Conservation (phyloP, 2,888 invertebrate genomes). For the Hydrotaea diabolus region DNA sequence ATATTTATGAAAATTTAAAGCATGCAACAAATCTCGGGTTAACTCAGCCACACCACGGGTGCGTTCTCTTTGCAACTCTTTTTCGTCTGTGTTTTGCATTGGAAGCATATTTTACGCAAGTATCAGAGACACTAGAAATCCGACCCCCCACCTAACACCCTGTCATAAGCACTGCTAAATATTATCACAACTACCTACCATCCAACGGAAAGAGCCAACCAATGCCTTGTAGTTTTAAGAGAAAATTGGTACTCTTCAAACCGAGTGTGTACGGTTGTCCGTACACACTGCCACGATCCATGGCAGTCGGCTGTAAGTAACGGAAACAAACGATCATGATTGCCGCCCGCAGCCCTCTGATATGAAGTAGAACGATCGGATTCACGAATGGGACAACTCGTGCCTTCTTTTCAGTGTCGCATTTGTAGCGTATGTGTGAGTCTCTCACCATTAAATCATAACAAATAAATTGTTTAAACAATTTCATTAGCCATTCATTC, state of each 20-base stretch:
- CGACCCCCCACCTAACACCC: too few species aligned
- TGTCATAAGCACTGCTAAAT: too few species aligned
- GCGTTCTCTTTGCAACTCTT: background rate
- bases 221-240: background rate
- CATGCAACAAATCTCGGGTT: constrained; percentile 44
- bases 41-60: too few species aligned
- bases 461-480: constrained; percentile 63
- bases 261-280: background rate
- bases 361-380: background rate
- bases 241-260: background rate
- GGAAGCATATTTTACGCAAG: constrained; percentile 3
- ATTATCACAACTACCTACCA: background rate
- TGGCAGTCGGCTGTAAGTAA: background rate
- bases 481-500: constrained; percentile 58
- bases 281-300: background rate
- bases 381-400: background rate
- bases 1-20: constrained; percentile 55
- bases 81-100: background rate
- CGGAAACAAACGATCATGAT: background rate
- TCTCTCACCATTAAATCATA: constrained; percentile 42
- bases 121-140: too few species aligned
- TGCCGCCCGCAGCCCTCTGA: background rate
- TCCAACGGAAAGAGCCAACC: background rate
- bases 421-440: background rate
- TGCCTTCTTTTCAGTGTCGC: background rate